Base-by-base conservation (phyloP, 1,140 invertebrate genomes). In the Brachionus rotundiformis region DNA sequence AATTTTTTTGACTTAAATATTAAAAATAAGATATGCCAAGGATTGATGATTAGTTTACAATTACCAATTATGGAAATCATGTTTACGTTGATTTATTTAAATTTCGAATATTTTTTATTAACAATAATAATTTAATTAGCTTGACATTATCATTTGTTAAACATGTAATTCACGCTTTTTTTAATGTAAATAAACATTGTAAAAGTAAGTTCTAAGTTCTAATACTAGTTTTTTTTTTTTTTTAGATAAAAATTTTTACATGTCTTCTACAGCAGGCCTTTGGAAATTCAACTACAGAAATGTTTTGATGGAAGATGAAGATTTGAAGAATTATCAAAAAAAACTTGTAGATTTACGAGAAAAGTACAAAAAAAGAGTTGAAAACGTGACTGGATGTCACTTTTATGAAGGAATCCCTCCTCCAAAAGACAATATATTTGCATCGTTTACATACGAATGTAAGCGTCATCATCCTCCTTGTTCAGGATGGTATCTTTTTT, bases 381-480 rank as follows among this genome's bases (percentile, higher is more conserved):
- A 79, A 29, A 41, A 79, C 27, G 29, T 79, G 25, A 79, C 47
- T 23, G 76, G 47, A 11, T 79, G 76, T 63, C 23, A 31, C 25
- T 39, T 79, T 33, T 63, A 79, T 63, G 49, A 23, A n/a, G 76
- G 27, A 39, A 2, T 47, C 11, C 8, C 11, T 1, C 27, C 44
- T 2, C 76, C 76, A 16, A 79, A 59, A 33, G 76, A 79, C 16
- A 79, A 79, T 25, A 41, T 79, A 13, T 79, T 79, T 39, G 76
- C 76, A 3, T 41, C 29, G 7, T 79, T 79, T 25, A 8, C 1
- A 54, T 79, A 19, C 47, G 33, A 54, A 79, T 79, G 76, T 54
- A 54, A 54, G 31, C 47, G 54, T 33, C 76, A 79, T 63, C 76
- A 79, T 39, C 47, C 76, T 33, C 23, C 29, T 19, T 79, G 76